Base-by-base conservation (phyloP, 1,140 invertebrate species). In the Pararge aegeria region DNA sequence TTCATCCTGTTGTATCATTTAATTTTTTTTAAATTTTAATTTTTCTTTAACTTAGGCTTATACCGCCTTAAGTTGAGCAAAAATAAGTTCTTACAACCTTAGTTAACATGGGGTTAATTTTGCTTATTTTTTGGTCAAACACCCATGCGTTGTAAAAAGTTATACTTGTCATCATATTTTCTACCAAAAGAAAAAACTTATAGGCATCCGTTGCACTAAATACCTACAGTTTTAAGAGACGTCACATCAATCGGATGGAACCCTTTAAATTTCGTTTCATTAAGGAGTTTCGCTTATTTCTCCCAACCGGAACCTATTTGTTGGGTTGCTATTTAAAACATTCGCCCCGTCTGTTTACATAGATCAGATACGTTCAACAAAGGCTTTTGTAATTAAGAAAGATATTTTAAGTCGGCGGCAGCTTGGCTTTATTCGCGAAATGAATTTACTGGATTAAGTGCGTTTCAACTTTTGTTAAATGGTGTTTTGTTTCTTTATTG, bases 341-440 rank as follows among this genome's bases (percentile, higher is more conserved):
- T 87, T 87, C 79, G 80, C 80, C 81, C 80, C 79, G 79, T 83
- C 82, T 84, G 81, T 81, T 89, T 89, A 87, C 86, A 89, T 89
- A 89, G 87, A 87, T 89, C 87, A 89, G 87, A 87, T 87, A 87
- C 84, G 82, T 86, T 81, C 80, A 89, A 89, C 87, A 89, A 89
- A 89, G 84, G 87, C 78, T 89, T 88, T 85, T 86, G 87, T 89
- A 89, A 87, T 89, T 89, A 89, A 89, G 87, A 87, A 87, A 89
- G 87, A 87, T 89, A 87, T 87, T 87, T 88, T 84, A 86, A 86
- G 82, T 80, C 76, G 82, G 84, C 81, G 77, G 84, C 87, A 86
- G 87, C 87, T 89, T 87, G 82, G 74, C 76, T 85, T 87, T 86
- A 85, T 80, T 83, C 74, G 76, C 77, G 71, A 80, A 89, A 87